phyloP scores from a whole-genome alignment of 2,888 invertebrate species.

The Shargacucullia verbasci region DNA sequence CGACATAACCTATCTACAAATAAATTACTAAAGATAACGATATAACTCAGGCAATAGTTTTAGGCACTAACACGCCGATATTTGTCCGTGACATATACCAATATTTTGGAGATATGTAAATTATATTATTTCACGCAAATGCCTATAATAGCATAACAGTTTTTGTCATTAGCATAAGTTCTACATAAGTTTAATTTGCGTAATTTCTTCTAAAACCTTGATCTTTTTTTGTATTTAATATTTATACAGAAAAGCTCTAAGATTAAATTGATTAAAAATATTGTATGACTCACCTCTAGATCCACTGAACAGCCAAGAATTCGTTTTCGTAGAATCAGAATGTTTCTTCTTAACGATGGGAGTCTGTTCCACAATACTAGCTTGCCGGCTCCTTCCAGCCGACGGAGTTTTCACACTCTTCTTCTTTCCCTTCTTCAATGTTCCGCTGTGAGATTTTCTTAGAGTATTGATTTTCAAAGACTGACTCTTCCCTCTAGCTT shows the following conservation, averaged over 20 bases:
- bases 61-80: constrained; percentile 5
- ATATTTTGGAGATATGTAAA: constrained; percentile 20
- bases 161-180: constrained; percentile 8
- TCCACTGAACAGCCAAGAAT: constrained; percentile 83
- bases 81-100: constrained; percentile 13
- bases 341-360: constrained; percentile 79
- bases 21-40: constrained; percentile 11
- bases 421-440: constrained; percentile 83
- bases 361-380: constrained; percentile 80
- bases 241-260: background rate
- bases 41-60: constrained; percentile 13
- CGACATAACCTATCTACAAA: background rate
- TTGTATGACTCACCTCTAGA: constrained; percentile 73
- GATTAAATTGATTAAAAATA: constrained; percentile 15
- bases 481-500: constrained; percentile 84
- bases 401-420: constrained; percentile 77
- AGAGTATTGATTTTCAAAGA: constrained; percentile 82
- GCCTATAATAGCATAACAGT: background rate
- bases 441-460: constrained; percentile 84
- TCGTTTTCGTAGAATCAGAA: constrained; percentile 75
- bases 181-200: background rate
- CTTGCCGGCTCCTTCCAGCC: constrained; percentile 77
- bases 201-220: constrained; percentile 23
- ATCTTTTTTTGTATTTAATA: constrained; percentile 18
- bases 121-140: constrained; percentile 11